A percentile compares a stretch with the other conserved stretches of the same genome.
Evolutionary conservation across 2,888 invertebrate species (phyloP).

Genomic region (Reticulitermes lucifugus): DNA sequence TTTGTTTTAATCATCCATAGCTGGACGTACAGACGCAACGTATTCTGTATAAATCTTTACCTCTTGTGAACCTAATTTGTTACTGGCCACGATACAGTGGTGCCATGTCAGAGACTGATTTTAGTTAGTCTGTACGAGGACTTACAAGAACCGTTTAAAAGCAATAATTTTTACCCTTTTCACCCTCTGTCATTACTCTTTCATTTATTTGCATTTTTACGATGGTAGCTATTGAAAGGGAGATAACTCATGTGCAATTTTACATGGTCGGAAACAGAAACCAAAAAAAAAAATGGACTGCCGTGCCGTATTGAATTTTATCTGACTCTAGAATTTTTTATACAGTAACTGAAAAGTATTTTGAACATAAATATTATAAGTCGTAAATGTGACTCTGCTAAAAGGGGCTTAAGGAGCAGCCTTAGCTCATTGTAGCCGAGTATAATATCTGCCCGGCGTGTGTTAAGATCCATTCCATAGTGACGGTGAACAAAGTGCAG

Average conservation of each 20-base stretch:
- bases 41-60: not conserved
- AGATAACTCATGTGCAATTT: not conserved
- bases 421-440: too few species aligned
- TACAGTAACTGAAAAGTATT: not conserved
- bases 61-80: conserved; percentile 6
- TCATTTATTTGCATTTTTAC: not conserved
- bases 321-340: not conserved
- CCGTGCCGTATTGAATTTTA: not conserved
- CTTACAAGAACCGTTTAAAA: conserved; percentile 8
- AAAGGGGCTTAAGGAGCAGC: too few species aligned
- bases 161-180: not conserved
- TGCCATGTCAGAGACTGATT: not conserved
- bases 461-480: too few species aligned
- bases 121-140: not conserved
- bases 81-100: not conserved
- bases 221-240: not conserved
- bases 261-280: conserved; percentile 1
- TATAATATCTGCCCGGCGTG: too few species aligned
- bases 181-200: not conserved
- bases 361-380: not conserved
- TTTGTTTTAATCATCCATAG: not conserved
- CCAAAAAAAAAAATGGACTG: not conserved
- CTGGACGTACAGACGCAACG: not conserved
- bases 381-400: too few species aligned
- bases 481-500: too few species aligned